phyloP scores from a whole-genome alignment of 2,888 invertebrate genomes.

The Rhagium mordax region DNA sequence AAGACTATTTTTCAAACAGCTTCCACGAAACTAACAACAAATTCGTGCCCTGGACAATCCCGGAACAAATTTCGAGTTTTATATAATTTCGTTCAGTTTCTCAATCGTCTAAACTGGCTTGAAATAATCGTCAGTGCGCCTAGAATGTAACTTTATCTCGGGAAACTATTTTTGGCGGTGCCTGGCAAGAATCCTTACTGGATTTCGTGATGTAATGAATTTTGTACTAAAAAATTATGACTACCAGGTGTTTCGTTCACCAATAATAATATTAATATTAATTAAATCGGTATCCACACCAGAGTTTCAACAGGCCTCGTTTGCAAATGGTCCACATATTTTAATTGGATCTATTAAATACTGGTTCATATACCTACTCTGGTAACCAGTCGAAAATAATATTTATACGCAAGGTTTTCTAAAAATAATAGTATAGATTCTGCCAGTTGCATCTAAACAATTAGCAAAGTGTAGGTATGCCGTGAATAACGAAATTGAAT shows the following conservation, averaged over 20 bases:
- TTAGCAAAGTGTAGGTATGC: not conserved
- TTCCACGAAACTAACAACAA: not conserved
- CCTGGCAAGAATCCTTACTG: constrained; percentile 52
- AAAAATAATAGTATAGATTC: constrained; percentile 7
- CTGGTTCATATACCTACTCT: not conserved
- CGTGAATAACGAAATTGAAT: constrained; percentile 20
- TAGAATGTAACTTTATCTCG: constrained; percentile 64
- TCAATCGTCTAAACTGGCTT: constrained; percentile 9
- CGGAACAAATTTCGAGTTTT: not conserved
- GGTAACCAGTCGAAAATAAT: not conserved
- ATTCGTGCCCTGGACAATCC: not conserved
- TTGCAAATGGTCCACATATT: not conserved
- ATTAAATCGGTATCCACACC: not conserved
- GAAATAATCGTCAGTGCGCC: constrained; percentile 8
- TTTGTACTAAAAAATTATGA: constrained; percentile 35
- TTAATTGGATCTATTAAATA: not conserved
- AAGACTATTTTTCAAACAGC: not conserved
- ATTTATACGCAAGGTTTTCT: constrained; percentile 12
- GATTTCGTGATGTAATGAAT: constrained; percentile 61
- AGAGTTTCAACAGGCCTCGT: no score
- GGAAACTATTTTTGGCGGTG: constrained; percentile 66
- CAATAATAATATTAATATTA: not conserved
- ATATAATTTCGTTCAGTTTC: not conserved
- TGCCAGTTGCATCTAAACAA: not conserved
- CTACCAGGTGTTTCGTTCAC: constrained; percentile 10